These are phyloP conservation scores for Echiichthys vipera DNA, from an alignment of 2,797 vertebrate species.

Conservation along the genomic window DNA sequence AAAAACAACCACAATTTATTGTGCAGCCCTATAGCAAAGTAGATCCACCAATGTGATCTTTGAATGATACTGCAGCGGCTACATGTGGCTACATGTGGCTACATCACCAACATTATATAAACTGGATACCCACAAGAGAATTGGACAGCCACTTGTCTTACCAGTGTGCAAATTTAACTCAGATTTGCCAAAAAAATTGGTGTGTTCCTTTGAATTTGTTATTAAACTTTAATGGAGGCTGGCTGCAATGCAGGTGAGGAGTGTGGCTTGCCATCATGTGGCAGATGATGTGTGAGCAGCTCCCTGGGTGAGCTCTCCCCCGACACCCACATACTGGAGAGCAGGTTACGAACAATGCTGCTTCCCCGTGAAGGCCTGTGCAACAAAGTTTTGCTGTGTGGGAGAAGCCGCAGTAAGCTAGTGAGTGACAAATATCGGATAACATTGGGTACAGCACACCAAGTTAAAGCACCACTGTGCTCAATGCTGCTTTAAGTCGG, in stretches of 20 bases:
- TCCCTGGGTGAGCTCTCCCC: conserved; percentile 63
- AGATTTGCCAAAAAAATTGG: conserved; percentile 14
- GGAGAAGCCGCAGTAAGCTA: conserved; percentile 54
- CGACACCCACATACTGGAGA: conserved; percentile 70
- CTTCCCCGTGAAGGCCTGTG: conserved; percentile 40
- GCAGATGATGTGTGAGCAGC: conserved; percentile 69
- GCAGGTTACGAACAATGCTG: conserved; percentile 65
- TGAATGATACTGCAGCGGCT: background rate
- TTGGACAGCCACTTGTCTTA: background rate
- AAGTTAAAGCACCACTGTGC: conserved; percentile 11
- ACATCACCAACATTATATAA: background rate
- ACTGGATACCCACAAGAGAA: background rate
- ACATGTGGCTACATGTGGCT: background rate
- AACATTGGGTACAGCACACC: background rate
- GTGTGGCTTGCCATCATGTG: conserved; percentile 64
- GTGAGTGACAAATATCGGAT: conserved; percentile 54
- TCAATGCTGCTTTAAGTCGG: conserved; percentile 19
- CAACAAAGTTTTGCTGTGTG: conserved; percentile 59
- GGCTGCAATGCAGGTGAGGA: conserved; percentile 77
- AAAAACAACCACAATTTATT: no score
- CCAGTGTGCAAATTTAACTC: conserved; percentile 1
- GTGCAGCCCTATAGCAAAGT: conserved; percentile 13
- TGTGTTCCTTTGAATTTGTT: conserved; percentile 58
- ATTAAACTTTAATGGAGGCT: conserved; percentile 70
- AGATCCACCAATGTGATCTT: conserved; percentile 7